Base-by-base conservation (phyloP, 2,888 invertebrate species). In the Periphyllus acericola region DNA sequence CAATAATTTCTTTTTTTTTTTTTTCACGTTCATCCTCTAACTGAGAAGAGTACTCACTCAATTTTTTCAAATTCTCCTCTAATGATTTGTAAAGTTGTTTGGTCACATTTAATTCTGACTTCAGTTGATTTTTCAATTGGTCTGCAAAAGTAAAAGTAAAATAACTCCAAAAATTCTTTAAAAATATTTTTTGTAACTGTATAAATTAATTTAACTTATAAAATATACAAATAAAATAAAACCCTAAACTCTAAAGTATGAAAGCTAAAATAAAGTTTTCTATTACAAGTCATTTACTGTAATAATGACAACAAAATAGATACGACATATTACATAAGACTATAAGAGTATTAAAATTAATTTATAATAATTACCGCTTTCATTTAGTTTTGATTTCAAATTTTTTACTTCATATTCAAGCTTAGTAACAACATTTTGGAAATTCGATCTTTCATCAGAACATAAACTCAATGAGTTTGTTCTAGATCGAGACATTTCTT, bases 61-160 rank as follows among this genome's bases (percentile, higher is more conserved):
- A 81, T 75, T 87, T 87, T 74, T 81, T 87, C 46, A 87, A 74
- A 74, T 81, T 87, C 29, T 87, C 87, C 4, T 87, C 87, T 66
- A 87, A 66, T 40, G 87, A 87, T 74, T 87, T 87, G 46, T 87
- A 87, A 25, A 80, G 60, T 66, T 87, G 72, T 87, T 87, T 87
- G 3, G 87, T 87, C 9, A 87, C 87, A 66, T 87, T 81, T 66
- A 87, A n/a, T 74, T 87, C 87, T n/a, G 87, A 81, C 74, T 87
- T 87, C 17, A 87, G 74, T n/a, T 87, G 80, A 60, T 72, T 81
- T 80, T 81, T 87, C 25, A 87, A 32, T 46, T 87, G 80, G 19
- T 80, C 87, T 87, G 40, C 6, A 78, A 52, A 17, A 78, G 6
- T 46, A 66, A 29, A 68, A 6, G 5, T 60, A 60, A 21, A 5